Conservation (phyloP, 2,797 vertebrate genomes). For the Acanthurus leucopareius region DNA sequence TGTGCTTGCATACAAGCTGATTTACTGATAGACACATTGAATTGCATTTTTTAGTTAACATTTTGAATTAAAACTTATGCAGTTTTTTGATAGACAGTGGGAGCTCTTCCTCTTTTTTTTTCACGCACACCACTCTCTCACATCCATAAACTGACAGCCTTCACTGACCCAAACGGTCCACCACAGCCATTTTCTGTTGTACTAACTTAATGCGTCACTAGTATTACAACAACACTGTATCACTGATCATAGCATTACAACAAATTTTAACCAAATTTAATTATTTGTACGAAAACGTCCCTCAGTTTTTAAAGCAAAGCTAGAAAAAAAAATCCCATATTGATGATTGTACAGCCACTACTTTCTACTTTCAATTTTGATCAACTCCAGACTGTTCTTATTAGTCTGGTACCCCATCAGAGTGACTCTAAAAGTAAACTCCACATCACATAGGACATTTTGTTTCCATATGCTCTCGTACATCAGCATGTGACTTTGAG, state of each 20-base stretch:
- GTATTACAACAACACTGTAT: constrained; percentile 21
- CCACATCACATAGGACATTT: not conserved
- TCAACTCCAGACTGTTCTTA: not conserved
- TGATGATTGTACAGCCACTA: not conserved
- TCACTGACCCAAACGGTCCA: constrained; percentile 28
- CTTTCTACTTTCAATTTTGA: not conserved
- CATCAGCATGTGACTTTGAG: constrained; percentile 19
- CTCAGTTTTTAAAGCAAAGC: constrained; percentile 11
- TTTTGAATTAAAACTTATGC: no score
- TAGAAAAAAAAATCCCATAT: not conserved
- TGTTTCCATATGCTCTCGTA: constrained; percentile 13
- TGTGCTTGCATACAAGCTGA: no score
- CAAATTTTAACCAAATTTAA: constrained; percentile 1
- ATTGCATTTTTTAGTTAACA: no score
- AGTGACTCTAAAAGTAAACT: not conserved
- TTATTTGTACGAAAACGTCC: constrained; percentile 8
- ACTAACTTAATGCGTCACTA: constrained; percentile 19
- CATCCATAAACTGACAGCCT: constrained; percentile 8
- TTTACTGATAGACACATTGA: no score
- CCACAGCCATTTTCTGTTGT: not conserved
- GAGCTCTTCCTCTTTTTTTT: no score
- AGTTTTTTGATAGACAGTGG: no score
- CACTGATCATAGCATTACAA: constrained; percentile 3
- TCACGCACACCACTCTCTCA: constrained; percentile 5
- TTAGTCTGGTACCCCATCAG: not conserved